phyloP scores from a whole-genome alignment of 2,888 invertebrate species.

The Tethea ocularis region DNA sequence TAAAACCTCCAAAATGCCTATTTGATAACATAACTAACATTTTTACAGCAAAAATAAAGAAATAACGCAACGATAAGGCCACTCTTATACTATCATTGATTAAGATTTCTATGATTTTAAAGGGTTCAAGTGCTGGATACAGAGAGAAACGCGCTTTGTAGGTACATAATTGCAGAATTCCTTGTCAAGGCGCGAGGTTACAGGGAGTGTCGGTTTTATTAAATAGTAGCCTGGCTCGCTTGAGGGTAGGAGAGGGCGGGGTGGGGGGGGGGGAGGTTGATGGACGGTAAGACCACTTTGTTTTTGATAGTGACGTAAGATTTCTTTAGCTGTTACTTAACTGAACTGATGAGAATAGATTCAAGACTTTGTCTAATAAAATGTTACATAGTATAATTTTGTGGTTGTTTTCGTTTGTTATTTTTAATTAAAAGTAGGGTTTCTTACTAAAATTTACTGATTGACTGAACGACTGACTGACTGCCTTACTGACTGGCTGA shows the following conservation, averaged over 20 bases:
- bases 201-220: constrained; percentile 12
- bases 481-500: no score
- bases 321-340: not conserved
- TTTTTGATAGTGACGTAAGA: not conserved
- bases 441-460: no score
- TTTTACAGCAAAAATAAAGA: no score
- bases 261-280: not conserved
- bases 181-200: constrained; percentile 12
- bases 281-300: not conserved
- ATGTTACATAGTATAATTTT: no score
- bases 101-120: not conserved
- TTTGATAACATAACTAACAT: no score
- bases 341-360: not conserved
- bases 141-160: constrained; percentile 9
- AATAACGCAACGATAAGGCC: not conserved
- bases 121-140: not conserved
- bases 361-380: no score
- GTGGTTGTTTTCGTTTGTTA: no score
- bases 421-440: no score
- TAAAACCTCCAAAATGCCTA: no score
- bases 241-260: not conserved
- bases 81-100: not conserved
- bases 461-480: no score
- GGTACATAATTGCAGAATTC: constrained; percentile 15
- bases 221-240: constrained; percentile 5